These are phyloP conservation scores for Dromococcyx pavoninus DNA, from an alignment of 2,797 vertebrate species.

Conservation along the genomic window DNA sequence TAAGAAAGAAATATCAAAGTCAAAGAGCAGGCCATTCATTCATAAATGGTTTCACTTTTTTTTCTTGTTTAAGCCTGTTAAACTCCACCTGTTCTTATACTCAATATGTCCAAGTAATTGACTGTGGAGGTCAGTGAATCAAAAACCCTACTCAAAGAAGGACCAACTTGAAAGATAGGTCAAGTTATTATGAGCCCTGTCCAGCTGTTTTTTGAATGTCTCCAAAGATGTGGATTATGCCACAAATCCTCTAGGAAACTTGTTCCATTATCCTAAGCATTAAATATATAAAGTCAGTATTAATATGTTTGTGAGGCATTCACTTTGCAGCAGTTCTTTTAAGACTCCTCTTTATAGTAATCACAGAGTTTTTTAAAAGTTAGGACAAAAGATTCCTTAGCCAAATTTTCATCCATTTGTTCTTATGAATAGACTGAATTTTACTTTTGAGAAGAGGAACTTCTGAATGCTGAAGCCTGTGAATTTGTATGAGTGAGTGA, in stretches of 20 bases:
- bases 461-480: not conserved
- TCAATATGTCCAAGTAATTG: not conserved
- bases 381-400: not conserved
- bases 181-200: not conserved
- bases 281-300: not conserved
- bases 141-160: not conserved
- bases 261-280: not conserved
- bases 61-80: not conserved
- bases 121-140: not conserved
- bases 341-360: not conserved
- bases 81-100: not conserved
- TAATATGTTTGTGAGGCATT: not conserved
- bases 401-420: not conserved
- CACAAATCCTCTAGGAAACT: not conserved
- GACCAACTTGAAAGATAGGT: not conserved
- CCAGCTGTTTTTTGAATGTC: slow-evolving; percentile 5
- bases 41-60: not conserved
- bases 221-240: not conserved
- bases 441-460: not conserved
- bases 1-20: not conserved
- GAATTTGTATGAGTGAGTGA: not conserved
- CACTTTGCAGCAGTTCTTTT: not conserved
- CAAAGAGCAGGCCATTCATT: not conserved
- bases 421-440: not conserved
- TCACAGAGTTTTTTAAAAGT: not conserved